Evolutionary conservation across 2,113 vertebrate species (phyloP), one percentile per base, ranked within the genome.

Genomic region (Physeter macrocephalus): DNA sequence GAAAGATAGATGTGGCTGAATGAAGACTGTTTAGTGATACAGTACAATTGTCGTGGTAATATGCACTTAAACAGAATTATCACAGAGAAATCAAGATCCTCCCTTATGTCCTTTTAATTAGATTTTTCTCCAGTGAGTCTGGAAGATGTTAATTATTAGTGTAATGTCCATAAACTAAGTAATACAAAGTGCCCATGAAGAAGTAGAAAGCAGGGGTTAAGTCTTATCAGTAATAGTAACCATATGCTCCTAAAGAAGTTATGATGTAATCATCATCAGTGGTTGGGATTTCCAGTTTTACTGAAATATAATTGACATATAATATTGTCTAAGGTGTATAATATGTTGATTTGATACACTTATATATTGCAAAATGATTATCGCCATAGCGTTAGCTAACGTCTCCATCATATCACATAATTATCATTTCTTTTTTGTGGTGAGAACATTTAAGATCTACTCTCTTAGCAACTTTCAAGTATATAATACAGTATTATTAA

Each of bases 121-220:
- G 6, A 10, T 52, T 85, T 93, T 83, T 88, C 6, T 7, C 36
- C 6, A 88, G 11, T 87, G 39, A 69, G 1, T 81, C 62, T 88
- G 25, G 71, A 93, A 77, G 43, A 31, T 43, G 41, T 87, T 92
- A 78, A 87, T 94, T 90, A 61, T 93, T 95, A 91, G 15, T 80
- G 23, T 64, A 83, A 69, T 87, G 49, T 86, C 52, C 14, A 2
- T 41, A 93, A 82, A 82, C 17, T 61, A 31, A 82, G 31, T 34
- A 77, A 88, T 6, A 59, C n/a, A 71, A 88, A 91, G 11, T 52
- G n/a, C 2, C 20, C 49, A 21, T 77, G 84, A 88, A 81, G 72
- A 94, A 81, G 64, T 59, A 57, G 34, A 89, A 89, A 92, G 7
- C n/a, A 39, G 43, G 7, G 15, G 15, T 61, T 90, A 87, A 83